Base-by-base conservation (phyloP, 2,113 vertebrate species). In the Seriola quinqueradiata region DNA sequence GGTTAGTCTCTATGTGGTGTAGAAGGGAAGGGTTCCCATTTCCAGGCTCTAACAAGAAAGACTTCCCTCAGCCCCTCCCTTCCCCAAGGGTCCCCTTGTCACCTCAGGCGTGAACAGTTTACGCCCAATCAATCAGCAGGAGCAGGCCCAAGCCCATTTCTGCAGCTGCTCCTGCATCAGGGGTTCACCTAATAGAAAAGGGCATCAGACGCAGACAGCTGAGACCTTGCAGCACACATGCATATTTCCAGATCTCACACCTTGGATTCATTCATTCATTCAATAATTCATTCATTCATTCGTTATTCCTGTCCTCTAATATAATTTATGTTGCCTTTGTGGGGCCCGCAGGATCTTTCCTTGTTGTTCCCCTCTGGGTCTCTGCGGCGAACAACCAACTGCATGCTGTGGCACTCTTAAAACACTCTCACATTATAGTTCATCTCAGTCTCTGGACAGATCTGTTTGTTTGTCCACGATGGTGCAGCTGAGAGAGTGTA, bases 61-160 rank as follows among this genome's bases (percentile, higher is more conserved):
- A 57, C 71, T 84, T 77, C 52, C 81, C 58, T 77, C 61, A 1
- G 58, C 82, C 79, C 83, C 66, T 58, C 59, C 82, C 77, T 42
- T 81, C 84, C 89, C 90, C 87, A 55, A 54, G 82, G 89, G 87
- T 82, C 79, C 80, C 86, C 82, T 87, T 93, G 88, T 91, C 94
- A 91, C 90, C 87, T 95, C 85, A 75, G 87, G 91, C 86, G 77
- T 84, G 85, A 92, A 90, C 86, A 75, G 84, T 94, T 95, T 91
- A 87, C 71, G 84, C 86, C 87, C 89, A 92, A 92, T 93, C 93
- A 94, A 90, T 94, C 92, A 89, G 83, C 78, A 17, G 77, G 68
- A 84, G 84, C 87, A 86, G 71, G 63, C 40, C 48, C 46, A 34
- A 79, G 58, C 68, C 80, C 83, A 21, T 90, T 82, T 81, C 82